phyloP scores from a whole-genome alignment of 2,113 vertebrate species.

The Thunnus thynnus region DNA sequence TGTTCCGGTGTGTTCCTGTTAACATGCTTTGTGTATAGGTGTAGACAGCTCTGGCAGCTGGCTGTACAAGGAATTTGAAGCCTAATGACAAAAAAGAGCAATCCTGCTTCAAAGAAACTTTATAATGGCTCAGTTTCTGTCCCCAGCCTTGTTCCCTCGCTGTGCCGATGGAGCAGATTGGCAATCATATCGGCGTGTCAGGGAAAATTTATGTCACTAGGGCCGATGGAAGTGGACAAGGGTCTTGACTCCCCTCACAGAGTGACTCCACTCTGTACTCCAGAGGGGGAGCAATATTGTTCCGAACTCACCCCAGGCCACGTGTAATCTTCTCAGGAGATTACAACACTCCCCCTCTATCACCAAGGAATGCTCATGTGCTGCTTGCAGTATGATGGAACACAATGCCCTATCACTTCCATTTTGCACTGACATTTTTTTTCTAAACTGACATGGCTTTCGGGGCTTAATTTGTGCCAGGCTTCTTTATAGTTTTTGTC shows the following conservation, averaged over 20 bases:
- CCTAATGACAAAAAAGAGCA: slow-evolving; percentile 44
- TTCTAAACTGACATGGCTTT: slow-evolving; percentile 24
- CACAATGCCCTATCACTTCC: slow-evolving; percentile 44
- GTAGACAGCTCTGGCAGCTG: slow-evolving; percentile 20
- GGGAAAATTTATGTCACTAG: slow-evolving; percentile 68
- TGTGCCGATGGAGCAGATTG: slow-evolving; percentile 62
- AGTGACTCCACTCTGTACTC: slow-evolving; percentile 71
- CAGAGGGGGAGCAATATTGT: slow-evolving; percentile 76
- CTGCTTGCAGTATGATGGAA: slow-evolving; percentile 52
- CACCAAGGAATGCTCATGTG: slow-evolving; percentile 50
- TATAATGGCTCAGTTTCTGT: slow-evolving; percentile 51
- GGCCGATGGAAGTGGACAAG: slow-evolving; percentile 66
- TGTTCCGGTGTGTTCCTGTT: background rate
- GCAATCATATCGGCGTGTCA: slow-evolving; percentile 71
- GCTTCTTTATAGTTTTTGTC: background rate
- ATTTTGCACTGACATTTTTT: slow-evolving; percentile 44
- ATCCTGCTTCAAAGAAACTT: slow-evolving; percentile 32
- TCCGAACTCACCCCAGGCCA: slow-evolving; percentile 73
- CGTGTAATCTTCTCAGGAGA: slow-evolving; percentile 81
- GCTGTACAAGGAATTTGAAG: slow-evolving; percentile 37
- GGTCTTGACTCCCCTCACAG: slow-evolving; percentile 66
- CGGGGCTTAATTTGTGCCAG: slow-evolving; percentile 27
- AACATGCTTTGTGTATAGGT: slow-evolving; percentile 1
- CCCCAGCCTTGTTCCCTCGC: slow-evolving; percentile 10
- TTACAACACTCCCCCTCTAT: slow-evolving; percentile 69